Percentiles rank a stretch among this genome's conserved stretches.
Conservation (phyloP, 2,113 vertebrate genomes). For the Hydrolagus affinis region DNA sequence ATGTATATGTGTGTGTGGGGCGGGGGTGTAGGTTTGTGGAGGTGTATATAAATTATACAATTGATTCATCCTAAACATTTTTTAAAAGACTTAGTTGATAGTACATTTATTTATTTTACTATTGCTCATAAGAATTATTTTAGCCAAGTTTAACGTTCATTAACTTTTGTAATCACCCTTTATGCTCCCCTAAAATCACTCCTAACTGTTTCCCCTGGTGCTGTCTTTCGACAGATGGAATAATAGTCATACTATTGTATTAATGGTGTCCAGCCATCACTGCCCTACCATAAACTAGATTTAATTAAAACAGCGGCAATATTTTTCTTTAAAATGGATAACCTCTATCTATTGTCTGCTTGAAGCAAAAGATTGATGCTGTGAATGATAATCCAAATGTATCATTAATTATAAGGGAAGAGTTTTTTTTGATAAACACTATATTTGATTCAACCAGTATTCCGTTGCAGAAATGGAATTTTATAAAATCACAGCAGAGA, state of each 20-base stretch:
- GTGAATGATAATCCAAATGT: not conserved
- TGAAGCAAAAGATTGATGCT: not conserved
- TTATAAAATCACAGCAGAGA: no score
- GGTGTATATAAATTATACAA: no score
- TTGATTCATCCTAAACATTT: no score
- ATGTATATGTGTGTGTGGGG: no score
- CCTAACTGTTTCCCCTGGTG: not conserved
- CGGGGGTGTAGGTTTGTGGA: no score
- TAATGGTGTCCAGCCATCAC: constrained; percentile 36
- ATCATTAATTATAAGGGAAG: not conserved
- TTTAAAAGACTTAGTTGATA: no score
- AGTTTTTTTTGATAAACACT: constrained; percentile 3
- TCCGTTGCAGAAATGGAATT: not conserved
- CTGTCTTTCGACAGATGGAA: not conserved
- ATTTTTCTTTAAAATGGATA: not conserved
- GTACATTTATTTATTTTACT: no score
- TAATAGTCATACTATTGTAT: not conserved
- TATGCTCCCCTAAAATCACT: not conserved
- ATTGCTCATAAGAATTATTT: no score
- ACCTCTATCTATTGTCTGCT: not conserved
- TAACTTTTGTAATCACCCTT: not conserved
- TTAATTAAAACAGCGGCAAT: constrained; percentile 50
- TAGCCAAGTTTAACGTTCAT: no score
- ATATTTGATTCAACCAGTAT: not conserved
- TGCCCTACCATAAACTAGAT: constrained; percentile 46